Conservation (phyloP, 2,888 invertebrate genomes). For the Caenorhabditis sp. region DNA sequence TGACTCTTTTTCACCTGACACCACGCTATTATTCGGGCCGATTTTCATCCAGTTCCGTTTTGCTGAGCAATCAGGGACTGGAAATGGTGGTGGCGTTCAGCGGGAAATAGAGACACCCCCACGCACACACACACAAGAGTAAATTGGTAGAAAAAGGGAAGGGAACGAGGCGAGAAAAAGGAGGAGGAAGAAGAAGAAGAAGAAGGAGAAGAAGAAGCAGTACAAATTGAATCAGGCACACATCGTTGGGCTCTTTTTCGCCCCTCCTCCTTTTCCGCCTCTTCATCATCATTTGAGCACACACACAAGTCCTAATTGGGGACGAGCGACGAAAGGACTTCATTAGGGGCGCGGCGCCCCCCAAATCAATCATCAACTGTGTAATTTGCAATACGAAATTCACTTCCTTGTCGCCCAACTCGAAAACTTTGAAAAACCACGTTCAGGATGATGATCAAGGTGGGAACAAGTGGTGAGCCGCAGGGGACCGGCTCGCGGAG, state of each 20-base stretch:
- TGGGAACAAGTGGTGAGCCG: too few relatives aligned
- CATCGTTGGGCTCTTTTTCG: conserved; percentile 9
- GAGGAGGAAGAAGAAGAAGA: neutral
- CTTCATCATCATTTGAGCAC: conserved; percentile 21
- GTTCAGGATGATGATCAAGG: too few relatives aligned
- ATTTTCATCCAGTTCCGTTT: too few relatives aligned
- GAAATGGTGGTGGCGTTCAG: neutral
- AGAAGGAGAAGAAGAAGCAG: conserved; percentile 19
- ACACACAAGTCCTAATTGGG: conserved; percentile 21
- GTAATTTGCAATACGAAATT: neutral
- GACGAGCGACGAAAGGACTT: conserved; percentile 17
- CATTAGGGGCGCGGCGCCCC: conserved; percentile 14
- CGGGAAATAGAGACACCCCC: too few relatives aligned
- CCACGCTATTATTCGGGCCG: too few relatives aligned
- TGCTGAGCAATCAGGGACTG: too few relatives aligned
- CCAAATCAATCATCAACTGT: too few relatives aligned
- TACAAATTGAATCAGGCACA: conserved; percentile 44
- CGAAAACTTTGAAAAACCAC: too few relatives aligned
- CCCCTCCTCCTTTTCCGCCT: conserved; percentile 7
- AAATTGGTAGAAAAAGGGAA: conserved; percentile 23
- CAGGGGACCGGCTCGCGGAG: too few relatives aligned
- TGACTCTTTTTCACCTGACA: too few relatives aligned
- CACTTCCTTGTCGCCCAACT: neutral
- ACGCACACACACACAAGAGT: conserved; percentile 15
- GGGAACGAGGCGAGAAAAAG: neutral